Base-by-base conservation (phyloP, 2,888 invertebrate genomes). In the Proisotoma minuta region DNA sequence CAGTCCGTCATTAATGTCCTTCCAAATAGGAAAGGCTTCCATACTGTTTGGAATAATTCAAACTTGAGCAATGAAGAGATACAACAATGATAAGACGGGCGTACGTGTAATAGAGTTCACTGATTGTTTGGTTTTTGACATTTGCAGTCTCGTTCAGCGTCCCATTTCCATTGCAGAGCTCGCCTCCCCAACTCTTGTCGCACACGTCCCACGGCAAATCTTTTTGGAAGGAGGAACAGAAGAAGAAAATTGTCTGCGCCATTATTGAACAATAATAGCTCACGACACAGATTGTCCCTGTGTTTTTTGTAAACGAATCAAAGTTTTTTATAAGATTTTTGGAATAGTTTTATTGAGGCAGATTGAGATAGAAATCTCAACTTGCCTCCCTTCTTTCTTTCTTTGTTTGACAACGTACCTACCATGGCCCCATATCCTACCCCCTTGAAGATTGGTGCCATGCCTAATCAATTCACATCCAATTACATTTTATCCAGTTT, bases 241-340 rank as follows among this genome's bases (percentile, higher is more conserved):
- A 78, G 77, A 89, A 91, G 77, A 83, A 88, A 10, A 89, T 73
- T 12, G 87, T 87, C 34, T 89, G 76, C 0, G 85, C 87, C 80
- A 89, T 84, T 54, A 90, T 79, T 12, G 34, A 22, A 28, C 57
- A 51, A 40, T 61, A 65, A 77, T 90, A 90, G 0, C 87, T 85
- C 1, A 86, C 81, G 15, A 89, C 84, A 70, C 83, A 84, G 23
- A 76, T 75, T 4, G 77, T 76, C n/a, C n/a, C n/a, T n/a, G n/a
- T 2, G 77, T n/a, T n/a, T n/a, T n/a, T n/a, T n/a, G n/a, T n/a
- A n/a, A n/a, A n/a, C n/a, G n/a, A n/a, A n/a, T n/a, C n/a, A n/a
- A n/a, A n/a, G n/a, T n/a, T n/a, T n/a, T n/a, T n/a, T n/a, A n/a
- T n/a, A n/a, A n/a, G n/a, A n/a, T n/a, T n/a, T n/a, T n/a, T n/a